A percentile compares a stretch with the other conserved stretches of the same genome.
Evolutionary conservation across 1,140 invertebrate species (phyloP).

Genomic region (Caenorhabditis briggsae): DNA sequence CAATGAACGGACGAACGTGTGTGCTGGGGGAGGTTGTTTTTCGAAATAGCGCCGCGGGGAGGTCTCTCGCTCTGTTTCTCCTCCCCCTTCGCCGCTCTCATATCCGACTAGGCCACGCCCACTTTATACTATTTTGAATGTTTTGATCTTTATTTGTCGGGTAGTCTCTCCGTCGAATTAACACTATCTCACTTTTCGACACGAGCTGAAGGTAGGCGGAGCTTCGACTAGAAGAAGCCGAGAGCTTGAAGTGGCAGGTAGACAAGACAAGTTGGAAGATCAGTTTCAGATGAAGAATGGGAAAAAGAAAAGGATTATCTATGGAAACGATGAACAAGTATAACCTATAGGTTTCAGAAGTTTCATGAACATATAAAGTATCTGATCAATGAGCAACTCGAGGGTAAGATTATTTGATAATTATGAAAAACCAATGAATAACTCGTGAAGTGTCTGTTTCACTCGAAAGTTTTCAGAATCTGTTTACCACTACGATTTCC

Average conservation of each 20-base stretch:
- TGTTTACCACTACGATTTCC: conserved; percentile 1
- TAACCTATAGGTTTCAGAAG: not conserved
- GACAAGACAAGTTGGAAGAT: conserved; percentile 21
- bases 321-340: not conserved
- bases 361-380: conserved; percentile 11
- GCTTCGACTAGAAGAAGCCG: not conserved
- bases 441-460: not conserved
- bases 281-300: not conserved
- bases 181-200: conserved; percentile 32
- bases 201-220: conserved; percentile 38
- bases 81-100: conserved; percentile 48
- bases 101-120: conserved; percentile 52
- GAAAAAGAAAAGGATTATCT: not conserved
- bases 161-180: conserved; percentile 18
- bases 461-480: not conserved
- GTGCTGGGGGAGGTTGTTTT: conserved; percentile 54
- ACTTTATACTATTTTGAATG: conserved; percentile 56
- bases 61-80: conserved; percentile 52
- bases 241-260: conserved; percentile 36
- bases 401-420: conserved; percentile 15
- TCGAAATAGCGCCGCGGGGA: conserved; percentile 54
- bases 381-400: conserved; percentile 3
- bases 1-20: conserved; percentile 54
- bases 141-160: conserved; percentile 54
- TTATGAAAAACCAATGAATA: conserved; percentile 7